These are phyloP conservation scores for Melozone crissalis DNA, from an alignment of 2,113 vertebrate species.

Conservation along the genomic window DNA sequence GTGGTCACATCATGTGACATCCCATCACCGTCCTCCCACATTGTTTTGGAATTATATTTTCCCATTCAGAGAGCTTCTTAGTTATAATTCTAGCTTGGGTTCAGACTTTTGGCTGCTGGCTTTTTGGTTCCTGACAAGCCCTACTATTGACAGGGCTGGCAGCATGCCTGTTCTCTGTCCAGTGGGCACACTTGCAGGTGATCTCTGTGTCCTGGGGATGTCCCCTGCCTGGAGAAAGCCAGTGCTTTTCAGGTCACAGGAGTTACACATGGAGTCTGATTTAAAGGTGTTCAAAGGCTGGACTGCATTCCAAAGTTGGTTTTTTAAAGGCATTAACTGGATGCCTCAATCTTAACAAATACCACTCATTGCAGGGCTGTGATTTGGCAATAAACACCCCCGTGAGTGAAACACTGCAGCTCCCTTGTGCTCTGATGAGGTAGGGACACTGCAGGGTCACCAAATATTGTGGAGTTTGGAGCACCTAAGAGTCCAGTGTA, in stretches of 20 bases:
- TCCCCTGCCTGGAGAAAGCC: background rate
- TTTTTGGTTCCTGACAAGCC: background rate
- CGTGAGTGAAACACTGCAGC: rapidly evolving
- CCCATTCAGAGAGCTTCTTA: background rate
- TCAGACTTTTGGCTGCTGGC: background rate
- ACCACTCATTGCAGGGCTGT: background rate
- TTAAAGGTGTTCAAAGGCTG: background rate
- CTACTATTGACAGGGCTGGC: background rate
- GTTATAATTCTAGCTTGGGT: background rate
- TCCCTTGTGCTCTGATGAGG: background rate
- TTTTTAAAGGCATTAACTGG: background rate
- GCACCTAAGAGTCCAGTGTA: background rate
- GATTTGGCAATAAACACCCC: background rate
- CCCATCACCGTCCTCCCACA: rapidly evolving
- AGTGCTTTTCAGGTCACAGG: background rate
- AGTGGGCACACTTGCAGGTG: background rate
- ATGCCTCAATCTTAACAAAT: background rate
- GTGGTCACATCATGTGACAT: rapidly evolving
- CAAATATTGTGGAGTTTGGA: background rate
- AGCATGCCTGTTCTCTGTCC: rapidly evolving
- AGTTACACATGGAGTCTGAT: background rate
- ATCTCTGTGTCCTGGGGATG: background rate
- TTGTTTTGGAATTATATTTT: background rate
- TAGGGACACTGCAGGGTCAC: background rate
- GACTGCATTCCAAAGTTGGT: background rate